Evolutionary conservation across 2,797 vertebrate genomes (phyloP), one percentile per base, ranked within the genome.

Genomic region (Neostethus bicornis): DNA sequence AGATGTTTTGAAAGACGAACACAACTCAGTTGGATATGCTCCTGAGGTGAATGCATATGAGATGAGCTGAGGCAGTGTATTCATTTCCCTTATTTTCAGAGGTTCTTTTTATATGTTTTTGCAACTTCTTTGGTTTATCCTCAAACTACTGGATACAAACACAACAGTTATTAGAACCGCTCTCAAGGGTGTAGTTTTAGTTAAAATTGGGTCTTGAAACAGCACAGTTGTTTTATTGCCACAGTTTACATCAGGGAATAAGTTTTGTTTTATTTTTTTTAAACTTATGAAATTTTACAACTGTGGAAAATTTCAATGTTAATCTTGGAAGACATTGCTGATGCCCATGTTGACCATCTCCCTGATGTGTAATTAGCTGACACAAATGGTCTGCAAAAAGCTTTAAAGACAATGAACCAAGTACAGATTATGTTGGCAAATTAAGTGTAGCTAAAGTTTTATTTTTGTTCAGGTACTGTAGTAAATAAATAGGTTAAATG

Each of bases 1-100:
- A 21, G 60, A 58, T 46, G 8, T 42, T 72, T 59, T 61, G 12
- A 50, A 20, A 19, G 41, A 34, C 23, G 19, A 61, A 51, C 72
- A 4, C 55, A 73, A 31, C 3, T n/a, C 3, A 46, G 57, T 47
- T 34, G 26, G 52, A 46, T 29, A 42, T 49, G 25, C 41, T 38
- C 26, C 38, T 58, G 46, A 47, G 49, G 38, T 46, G 34, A 47
- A 20, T 37, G 35, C 10, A 42, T 26, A 4, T 47, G 26, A 50
- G 17, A 16, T 51, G 23, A 34, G 19, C 20, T 13, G 7, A 26
- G 43, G 23, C n/a, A 17, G 21, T 29, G 16, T 42, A 66, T 54
- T 56, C 37, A 60, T 48, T 24, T 37, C n/a, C 9, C 13, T 5
- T n/a, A 29, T 46, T 12, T 44, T 58, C 16, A 50, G 32, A 66